Conservation (phyloP, 2,888 invertebrate species). For the Tetheella fluctuosa region DNA sequence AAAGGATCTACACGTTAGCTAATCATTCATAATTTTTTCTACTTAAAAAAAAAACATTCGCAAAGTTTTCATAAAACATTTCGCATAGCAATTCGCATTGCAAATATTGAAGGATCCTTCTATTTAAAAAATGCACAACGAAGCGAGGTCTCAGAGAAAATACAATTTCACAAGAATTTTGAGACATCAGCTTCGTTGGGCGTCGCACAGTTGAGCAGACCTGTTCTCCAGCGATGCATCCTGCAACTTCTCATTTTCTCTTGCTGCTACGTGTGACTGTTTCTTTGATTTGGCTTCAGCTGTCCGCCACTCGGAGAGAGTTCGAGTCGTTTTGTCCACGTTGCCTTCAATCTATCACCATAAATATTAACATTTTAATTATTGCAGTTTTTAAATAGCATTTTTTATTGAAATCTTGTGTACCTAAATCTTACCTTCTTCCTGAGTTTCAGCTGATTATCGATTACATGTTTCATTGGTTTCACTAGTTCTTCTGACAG, state of each 20-base stretch:
- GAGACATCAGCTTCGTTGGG: slow-evolving; percentile 45
- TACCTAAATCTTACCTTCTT: slow-evolving; percentile 85
- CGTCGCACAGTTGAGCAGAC: slow-evolving; percentile 56
- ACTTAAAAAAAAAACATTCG: slow-evolving; percentile 39
- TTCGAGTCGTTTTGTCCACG: slow-evolving; percentile 93
- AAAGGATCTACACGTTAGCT: slow-evolving; percentile 36
- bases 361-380: background rate
- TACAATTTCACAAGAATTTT: slow-evolving; percentile 12
- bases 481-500: slow-evolving; percentile 95
- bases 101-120: slow-evolving; percentile 69
- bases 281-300: slow-evolving; percentile 96
- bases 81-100: slow-evolving; percentile 53
- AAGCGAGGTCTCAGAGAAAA: slow-evolving; percentile 33
- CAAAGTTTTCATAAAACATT: slow-evolving; percentile 30
- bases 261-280: slow-evolving; percentile 92
- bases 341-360: slow-evolving; percentile 86
- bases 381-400: background rate
- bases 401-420: slow-evolving; percentile 19
- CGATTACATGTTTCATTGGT: slow-evolving; percentile 90
- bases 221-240: slow-evolving; percentile 85
- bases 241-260: slow-evolving; percentile 96
- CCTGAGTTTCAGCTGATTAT: slow-evolving; percentile 88
- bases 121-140: slow-evolving; percentile 30
- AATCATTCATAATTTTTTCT: slow-evolving; percentile 21
- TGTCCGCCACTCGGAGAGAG: slow-evolving; percentile 92